A percentile compares a stretch with the other conserved stretches of the same genome.
These are phyloP conservation scores for Trichogramma evanescens DNA, from an alignment of 2,888 invertebrate species.

Conservation along the genomic window DNA sequence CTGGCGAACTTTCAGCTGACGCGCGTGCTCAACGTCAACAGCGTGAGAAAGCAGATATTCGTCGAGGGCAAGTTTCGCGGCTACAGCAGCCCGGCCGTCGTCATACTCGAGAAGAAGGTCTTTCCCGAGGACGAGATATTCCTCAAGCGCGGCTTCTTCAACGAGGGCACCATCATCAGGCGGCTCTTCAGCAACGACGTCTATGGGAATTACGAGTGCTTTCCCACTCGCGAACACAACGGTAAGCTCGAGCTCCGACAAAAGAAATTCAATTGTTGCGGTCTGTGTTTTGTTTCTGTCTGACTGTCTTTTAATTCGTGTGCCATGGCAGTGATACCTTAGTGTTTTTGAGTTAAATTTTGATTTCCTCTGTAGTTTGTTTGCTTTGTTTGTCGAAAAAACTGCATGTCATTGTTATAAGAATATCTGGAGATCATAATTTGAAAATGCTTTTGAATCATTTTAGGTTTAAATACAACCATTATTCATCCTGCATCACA, in stretches of 20 bases:
- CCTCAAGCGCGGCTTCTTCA: constrained; percentile 58
- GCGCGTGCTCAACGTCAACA: constrained; percentile 65
- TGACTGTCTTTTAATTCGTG: too few species aligned
- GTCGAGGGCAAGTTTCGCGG: constrained; percentile 63
- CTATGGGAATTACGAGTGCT: constrained; percentile 74
- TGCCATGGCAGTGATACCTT: too few species aligned
- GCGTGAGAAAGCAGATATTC: constrained; percentile 64
- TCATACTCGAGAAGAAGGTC: constrained; percentile 75
- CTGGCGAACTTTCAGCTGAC: constrained; percentile 62
- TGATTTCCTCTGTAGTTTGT: too few species aligned
- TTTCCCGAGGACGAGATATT: constrained; percentile 58
- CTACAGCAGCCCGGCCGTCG: constrained; percentile 57
- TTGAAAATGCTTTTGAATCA: too few species aligned
- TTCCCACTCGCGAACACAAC: constrained; percentile 56
- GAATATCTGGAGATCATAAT: too few species aligned
- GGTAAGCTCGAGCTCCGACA: constrained; percentile 49
- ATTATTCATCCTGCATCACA: constrained; percentile 90
- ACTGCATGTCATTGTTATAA: too few species aligned
- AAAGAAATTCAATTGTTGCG: constrained; percentile 24
- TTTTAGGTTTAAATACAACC: constrained; percentile 75
- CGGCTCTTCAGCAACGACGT: constrained; percentile 75
- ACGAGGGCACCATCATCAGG: constrained; percentile 53
- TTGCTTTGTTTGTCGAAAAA: too few species aligned
- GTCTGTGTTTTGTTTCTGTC: too few species aligned
- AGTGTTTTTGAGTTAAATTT: too few species aligned